Conservation (phyloP, 2,888 invertebrate genomes). For the Encarsia formosa region DNA sequence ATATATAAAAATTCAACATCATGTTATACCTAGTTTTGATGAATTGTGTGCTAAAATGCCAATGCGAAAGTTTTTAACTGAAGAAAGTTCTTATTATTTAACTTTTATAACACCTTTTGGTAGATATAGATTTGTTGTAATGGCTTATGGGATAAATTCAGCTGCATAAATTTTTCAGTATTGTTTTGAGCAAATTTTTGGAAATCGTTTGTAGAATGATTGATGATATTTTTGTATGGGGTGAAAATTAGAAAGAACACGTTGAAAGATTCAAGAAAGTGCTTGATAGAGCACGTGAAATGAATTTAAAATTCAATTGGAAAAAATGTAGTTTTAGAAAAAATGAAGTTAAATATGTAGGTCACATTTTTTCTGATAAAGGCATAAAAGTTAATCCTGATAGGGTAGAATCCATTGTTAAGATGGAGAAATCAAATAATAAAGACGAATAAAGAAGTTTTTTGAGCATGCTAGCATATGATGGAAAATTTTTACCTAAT, state of each 20-base stretch:
- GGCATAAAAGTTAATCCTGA: constrained; percentile 24
- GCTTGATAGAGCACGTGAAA: constrained; percentile 19
- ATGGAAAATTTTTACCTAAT: constrained; percentile 29
- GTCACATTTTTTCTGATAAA: constrained; percentile 22
- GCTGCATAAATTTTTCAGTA: constrained; percentile 14
- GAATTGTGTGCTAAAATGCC: constrained; percentile 31
- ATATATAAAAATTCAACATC: constrained; percentile 30
- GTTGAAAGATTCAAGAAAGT: constrained; percentile 25
- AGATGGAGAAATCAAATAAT: constrained; percentile 22
- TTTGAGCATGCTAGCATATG: constrained; percentile 30
- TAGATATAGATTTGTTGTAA: constrained; percentile 30
- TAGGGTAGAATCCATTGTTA: constrained; percentile 28
- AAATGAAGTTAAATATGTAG: constrained; percentile 21
- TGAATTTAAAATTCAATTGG: constrained; percentile 21
- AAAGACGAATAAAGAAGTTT: constrained; percentile 25
- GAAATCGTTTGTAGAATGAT: constrained; percentile 27
- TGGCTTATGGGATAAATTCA: constrained; percentile 29
- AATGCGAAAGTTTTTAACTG: constrained; percentile 28
- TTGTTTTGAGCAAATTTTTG: constrained; percentile 20
- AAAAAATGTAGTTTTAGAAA: constrained; percentile 22
- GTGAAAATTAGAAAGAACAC: constrained; percentile 32
- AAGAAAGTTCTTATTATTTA: constrained; percentile 29
- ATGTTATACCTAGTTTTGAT: constrained; percentile 32
- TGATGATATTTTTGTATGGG: too few relatives aligned
- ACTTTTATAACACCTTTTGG: constrained; percentile 35